Conservation (phyloP, 2,113 vertebrate genomes). For the Numida meleagris region DNA sequence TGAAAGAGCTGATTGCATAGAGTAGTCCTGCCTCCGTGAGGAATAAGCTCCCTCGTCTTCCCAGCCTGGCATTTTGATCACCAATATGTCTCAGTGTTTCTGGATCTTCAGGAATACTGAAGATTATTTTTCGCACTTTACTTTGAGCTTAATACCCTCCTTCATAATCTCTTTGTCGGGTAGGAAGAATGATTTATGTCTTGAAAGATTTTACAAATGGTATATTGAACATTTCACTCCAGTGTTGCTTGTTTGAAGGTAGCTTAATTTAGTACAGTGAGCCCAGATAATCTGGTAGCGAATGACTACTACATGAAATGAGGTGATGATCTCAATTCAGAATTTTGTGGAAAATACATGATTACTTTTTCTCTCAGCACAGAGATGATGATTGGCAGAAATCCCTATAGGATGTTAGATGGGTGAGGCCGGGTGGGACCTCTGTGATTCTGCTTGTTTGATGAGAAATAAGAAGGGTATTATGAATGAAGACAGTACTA, state of each 20-base stretch:
- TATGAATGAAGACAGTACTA: background rate
- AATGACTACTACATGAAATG: background rate
- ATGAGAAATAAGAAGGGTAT: background rate
- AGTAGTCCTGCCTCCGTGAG: background rate
- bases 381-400: background rate
- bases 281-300: background rate
- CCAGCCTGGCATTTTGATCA: background rate
- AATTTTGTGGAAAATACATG: background rate
- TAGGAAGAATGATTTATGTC: background rate
- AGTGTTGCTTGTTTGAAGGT: background rate
- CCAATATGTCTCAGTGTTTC: background rate
- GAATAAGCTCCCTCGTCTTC: background rate
- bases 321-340: background rate
- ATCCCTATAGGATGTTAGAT: background rate
- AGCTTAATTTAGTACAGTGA: background rate
- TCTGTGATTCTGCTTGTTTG: background rate
- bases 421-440: background rate
- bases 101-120: background rate
- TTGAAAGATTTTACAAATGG: background rate
- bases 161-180: background rate
- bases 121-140: background rate
- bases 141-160: background rate
- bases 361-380: accelerated
- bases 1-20: background rate
- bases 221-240: background rate